Evolutionary conservation across 2,888 invertebrate species (phyloP).

Genomic region (Pseudococcus longispinus): DNA sequence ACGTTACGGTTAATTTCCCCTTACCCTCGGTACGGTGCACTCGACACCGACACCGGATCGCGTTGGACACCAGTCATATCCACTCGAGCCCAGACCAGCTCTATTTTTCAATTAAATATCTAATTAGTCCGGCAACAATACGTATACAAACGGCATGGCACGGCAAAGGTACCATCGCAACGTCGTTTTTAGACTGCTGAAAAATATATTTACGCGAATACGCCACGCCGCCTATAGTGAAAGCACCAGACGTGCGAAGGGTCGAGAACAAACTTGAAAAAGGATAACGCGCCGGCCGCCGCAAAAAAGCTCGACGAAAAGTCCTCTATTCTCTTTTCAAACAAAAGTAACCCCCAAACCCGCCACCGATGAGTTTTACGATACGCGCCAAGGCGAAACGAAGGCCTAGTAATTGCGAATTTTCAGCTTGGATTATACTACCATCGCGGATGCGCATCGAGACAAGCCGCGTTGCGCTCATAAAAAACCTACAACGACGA

Average conservation of each 20-base stretch:
- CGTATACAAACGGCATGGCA: background rate
- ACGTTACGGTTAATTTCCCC: background rate
- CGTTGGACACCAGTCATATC: conserved; percentile 1
- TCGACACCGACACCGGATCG: background rate
- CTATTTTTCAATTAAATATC: conserved; percentile 19
- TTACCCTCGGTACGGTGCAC: background rate
- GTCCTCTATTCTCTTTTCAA: background rate
- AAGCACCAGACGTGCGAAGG: background rate
- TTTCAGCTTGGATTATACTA: conserved; percentile 26
- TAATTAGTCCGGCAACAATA: background rate
- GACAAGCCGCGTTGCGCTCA: background rate
- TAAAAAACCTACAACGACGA: background rate
- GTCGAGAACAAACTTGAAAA: background rate
- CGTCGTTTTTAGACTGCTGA: background rate
- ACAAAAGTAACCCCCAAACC: background rate
- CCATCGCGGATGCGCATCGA: background rate
- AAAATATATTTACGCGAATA: background rate
- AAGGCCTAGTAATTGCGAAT: conserved; percentile 22
- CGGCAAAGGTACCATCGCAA: background rate
- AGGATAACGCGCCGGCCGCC: background rate
- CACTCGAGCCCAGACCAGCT: conserved; percentile 9
- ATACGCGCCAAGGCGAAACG: conserved; percentile 9
- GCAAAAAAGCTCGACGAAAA: conserved; percentile 11
- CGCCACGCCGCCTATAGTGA: background rate
- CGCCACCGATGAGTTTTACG: background rate